These are phyloP conservation scores for Panopea generosa DNA, from an alignment of 2,888 invertebrate genomes.

Conservation along the genomic window DNA sequence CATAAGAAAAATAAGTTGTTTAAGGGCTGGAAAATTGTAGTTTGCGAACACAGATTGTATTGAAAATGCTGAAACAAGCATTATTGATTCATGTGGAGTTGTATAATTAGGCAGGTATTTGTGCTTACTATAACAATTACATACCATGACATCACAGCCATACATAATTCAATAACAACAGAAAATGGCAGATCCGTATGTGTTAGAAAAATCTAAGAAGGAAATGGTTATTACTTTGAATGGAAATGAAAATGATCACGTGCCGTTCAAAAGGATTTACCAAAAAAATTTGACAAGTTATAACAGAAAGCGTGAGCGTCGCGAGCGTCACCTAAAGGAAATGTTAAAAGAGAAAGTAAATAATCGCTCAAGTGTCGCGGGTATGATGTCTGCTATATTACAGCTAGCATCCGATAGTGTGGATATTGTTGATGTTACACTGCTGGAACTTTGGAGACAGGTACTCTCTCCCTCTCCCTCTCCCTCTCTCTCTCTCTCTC, in stretches of 20 bases:
- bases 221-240: conserved; percentile 28
- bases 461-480: conserved; percentile 19
- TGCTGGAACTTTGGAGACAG: conserved; percentile 54
- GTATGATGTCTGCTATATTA: conserved; percentile 49
- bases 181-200: too few relatives aligned
- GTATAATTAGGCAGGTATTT: too few relatives aligned
- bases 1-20: too few relatives aligned
- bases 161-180: too few relatives aligned
- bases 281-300: conserved; percentile 45
- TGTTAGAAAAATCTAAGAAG: too few relatives aligned
- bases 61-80: too few relatives aligned
- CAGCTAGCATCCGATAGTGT: conserved; percentile 44
- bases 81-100: too few relatives aligned
- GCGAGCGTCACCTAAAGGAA: conserved; percentile 43
- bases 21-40: too few relatives aligned
- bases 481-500: not conserved
- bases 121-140: too few relatives aligned
- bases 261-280: conserved; percentile 34
- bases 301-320: conserved; percentile 44
- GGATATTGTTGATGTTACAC: conserved; percentile 47
- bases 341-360: conserved; percentile 45
- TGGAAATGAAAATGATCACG: conserved; percentile 23
- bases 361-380: conserved; percentile 20
- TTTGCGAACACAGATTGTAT: too few relatives aligned
- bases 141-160: too few relatives aligned